phyloP scores from a whole-genome alignment of 2,888 invertebrate genomes.

The Brenthis ino region DNA sequence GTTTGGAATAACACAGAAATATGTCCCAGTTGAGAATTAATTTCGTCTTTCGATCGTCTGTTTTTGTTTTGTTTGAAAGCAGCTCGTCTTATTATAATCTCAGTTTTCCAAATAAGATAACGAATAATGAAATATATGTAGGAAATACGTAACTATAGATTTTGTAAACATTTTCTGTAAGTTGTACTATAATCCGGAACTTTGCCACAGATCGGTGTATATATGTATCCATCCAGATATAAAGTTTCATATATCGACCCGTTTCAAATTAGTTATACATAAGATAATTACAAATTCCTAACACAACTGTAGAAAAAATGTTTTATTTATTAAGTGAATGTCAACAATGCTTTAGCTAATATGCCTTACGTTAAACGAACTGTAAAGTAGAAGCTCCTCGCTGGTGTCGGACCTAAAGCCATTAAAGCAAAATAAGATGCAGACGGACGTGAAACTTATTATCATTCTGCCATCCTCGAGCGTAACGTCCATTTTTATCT shows the following conservation, averaged over 20 bases:
- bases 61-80: too few relatives aligned
- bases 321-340: slow-evolving; percentile 15
- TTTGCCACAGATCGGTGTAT: too few relatives aligned
- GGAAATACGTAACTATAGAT: too few relatives aligned
- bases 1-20: slow-evolving; percentile 10
- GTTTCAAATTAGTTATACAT: background rate
- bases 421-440: slow-evolving; percentile 33
- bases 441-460: slow-evolving; percentile 33
- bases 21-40: slow-evolving; percentile 7
- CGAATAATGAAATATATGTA: too few relatives aligned
- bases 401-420: slow-evolving; percentile 30
- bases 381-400: slow-evolving; percentile 22
- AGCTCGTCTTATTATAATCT: too few relatives aligned
- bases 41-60: background rate
- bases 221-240: too few relatives aligned
- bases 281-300: slow-evolving; percentile 6
- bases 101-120: too few relatives aligned
- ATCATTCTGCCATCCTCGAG: slow-evolving; percentile 42
- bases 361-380: slow-evolving; percentile 15
- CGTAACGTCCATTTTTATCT: slow-evolving; percentile 47
- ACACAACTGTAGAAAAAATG: background rate
- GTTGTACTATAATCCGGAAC: too few relatives aligned
- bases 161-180: too few relatives aligned
- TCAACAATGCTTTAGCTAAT: slow-evolving; percentile 15
- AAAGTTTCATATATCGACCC: too few relatives aligned